These are phyloP conservation scores for Panulirus ornatus DNA, from an alignment of 1,140 invertebrate genomes.

Conservation along the genomic window DNA sequence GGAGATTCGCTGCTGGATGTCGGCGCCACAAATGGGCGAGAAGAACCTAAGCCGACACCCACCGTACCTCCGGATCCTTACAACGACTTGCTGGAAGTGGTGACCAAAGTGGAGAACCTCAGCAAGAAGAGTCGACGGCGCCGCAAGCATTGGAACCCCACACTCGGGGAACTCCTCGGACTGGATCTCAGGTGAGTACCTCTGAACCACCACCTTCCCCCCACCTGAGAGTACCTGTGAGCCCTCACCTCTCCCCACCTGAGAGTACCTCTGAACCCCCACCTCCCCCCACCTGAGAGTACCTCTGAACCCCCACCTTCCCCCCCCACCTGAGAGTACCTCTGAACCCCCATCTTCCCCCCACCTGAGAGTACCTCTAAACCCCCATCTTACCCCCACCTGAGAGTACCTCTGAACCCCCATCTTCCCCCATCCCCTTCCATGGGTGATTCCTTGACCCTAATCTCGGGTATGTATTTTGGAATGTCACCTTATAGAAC, in stretches of 20 bases:
- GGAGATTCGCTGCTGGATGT: conserved; percentile 13
- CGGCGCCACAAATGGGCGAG: conserved; percentile 7
- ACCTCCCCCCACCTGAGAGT: too few relatives aligned
- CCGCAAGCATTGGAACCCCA: conserved; percentile 65
- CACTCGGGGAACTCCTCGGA: conserved; percentile 57
- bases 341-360: too few relatives aligned
- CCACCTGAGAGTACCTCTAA: background rate
- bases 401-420: background rate
- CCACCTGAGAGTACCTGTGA: background rate
- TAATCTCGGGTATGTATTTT: background rate
- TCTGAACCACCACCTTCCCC: too few relatives aligned
- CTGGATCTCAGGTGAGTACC: conserved; percentile 49
- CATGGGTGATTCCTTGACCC: background rate
- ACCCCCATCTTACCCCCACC: too few relatives aligned
- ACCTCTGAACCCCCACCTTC: too few relatives aligned
- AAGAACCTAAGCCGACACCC: conserved; percentile 30
- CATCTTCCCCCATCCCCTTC: too few relatives aligned
- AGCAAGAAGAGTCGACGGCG: conserved; percentile 36
- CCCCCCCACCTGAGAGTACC: too few relatives aligned
- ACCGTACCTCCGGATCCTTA: conserved; percentile 53
- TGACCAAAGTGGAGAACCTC: conserved; percentile 41
- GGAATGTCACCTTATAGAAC: too few relatives aligned
- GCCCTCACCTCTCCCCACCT: too few relatives aligned
- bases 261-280: background rate
- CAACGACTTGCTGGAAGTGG: conserved; percentile 29